Base-by-base conservation (phyloP, 2,888 invertebrate species). In the Amphipyra tragopoginis region DNA sequence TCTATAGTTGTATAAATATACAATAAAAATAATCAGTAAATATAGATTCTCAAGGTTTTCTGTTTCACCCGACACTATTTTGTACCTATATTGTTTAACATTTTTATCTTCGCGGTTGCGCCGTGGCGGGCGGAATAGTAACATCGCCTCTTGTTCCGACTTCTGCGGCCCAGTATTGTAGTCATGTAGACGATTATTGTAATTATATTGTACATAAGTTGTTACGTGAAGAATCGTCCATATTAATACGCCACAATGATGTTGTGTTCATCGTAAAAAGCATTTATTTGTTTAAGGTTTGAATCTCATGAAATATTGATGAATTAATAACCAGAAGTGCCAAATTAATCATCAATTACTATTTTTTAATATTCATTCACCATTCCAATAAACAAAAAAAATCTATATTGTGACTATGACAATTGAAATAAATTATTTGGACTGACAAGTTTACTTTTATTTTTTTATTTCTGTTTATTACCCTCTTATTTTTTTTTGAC, bases 151-250 rank as follows among this genome's bases (percentile, higher is more conserved):
- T 34, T 11, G 38, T 15, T 39, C 45, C 43, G 49, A 7, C 50
- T 45, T 60, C 52, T 13, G 49, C 60, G 48, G 49, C 42, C 45
- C 44, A 39, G 48, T 54, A 62, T 61, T 62, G 55, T 71, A 88
- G 85, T 86, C 81, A 78, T 82, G 60, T 83, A 82, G 75, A 80
- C 77, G 79, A 81, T 77, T 78, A 83, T 81, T 91, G 90, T 91
- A 90, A 90, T 90, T 91, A 92, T 91, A 92, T 90, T 93, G 92
- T 93, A 93, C 88, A 92, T 93, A 93, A 86, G 80, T 88, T 90
- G 88, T 91, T 89, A 84, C 82, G 81, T 81, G 81, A 87, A 84
- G 77, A 88, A 88, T 91, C 90, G 92, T 93, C 91, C 92, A 88
- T 77, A 65, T n/a, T 68, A 72, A 79, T 64, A 78, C 76, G 74